These are phyloP conservation scores for Stenchaetothrips biformis DNA, from an alignment of 2,888 invertebrate genomes.

Conservation along the genomic window DNA sequence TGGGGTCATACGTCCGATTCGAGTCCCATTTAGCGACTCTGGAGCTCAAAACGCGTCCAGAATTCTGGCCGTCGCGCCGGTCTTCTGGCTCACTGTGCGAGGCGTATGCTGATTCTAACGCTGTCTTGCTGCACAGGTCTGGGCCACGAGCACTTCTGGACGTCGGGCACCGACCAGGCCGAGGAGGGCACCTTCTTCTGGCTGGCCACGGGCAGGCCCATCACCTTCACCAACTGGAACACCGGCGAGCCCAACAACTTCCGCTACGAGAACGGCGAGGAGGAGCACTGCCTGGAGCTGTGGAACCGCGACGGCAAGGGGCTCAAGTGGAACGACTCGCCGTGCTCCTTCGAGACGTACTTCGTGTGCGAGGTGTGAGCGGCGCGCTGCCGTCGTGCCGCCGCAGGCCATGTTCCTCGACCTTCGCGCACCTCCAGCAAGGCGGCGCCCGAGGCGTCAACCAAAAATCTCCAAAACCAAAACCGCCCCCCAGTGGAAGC, in stretches of 20 bases:
- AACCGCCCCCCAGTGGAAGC: too few relatives aligned
- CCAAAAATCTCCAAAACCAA: too few relatives aligned
- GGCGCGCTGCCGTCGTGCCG: too few relatives aligned
- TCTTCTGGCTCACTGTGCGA: background rate
- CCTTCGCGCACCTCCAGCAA: too few relatives aligned
- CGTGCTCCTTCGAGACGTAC: conserved; percentile 87
- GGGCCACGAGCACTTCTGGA: conserved; percentile 90
- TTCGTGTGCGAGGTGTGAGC: conserved; percentile 77
- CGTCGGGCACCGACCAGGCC: conserved; percentile 84
- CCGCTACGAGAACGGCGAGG: conserved; percentile 87
- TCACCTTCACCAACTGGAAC: conserved; percentile 90
- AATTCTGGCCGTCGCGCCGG: too few relatives aligned
- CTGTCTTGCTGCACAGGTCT: conserved; percentile 63
- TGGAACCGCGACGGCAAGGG: conserved; percentile 92
- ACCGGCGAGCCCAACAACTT: conserved; percentile 92
- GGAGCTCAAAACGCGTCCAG: too few relatives aligned
- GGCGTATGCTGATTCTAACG: background rate
- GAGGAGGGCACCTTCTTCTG: conserved; percentile 89
- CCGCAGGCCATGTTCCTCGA: too few relatives aligned
- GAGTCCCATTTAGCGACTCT: too few relatives aligned
- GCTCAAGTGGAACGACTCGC: conserved; percentile 89
- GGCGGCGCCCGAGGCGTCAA: too few relatives aligned
- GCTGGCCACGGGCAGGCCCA: conserved; percentile 85
- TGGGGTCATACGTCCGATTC: too few relatives aligned
- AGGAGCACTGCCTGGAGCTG: conserved; percentile 84